These are phyloP conservation scores for Caenorhabditis virilis DNA, from an alignment of 2,888 invertebrate species.

Conservation along the genomic window DNA sequence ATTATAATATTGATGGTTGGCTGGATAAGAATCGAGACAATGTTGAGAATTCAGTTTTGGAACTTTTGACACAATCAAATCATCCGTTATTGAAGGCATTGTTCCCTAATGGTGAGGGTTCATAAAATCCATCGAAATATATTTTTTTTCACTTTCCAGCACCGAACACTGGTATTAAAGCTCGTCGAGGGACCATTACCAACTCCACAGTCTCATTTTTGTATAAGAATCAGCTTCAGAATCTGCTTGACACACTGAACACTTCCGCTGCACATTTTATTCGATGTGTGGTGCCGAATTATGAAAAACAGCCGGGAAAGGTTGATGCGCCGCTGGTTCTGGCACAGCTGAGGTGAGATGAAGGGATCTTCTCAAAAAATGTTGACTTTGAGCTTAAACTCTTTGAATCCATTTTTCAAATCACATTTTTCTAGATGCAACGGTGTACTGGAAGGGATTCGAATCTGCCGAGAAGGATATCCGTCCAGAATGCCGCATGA, in stretches of 20 bases:
- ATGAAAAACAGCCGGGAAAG: slow-evolving; percentile 58
- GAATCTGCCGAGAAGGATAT: slow-evolving; percentile 98
- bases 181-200: slow-evolving; percentile 44
- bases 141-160: too few species aligned
- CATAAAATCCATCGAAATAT: too few species aligned
- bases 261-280: slow-evolving; percentile 66
- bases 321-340: slow-evolving; percentile 61
- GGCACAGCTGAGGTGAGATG: slow-evolving; percentile 56
- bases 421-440: slow-evolving; percentile 82
- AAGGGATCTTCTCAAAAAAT: background rate
- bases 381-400: too few species aligned
- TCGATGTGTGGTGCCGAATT: slow-evolving; percentile 69
- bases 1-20: slow-evolving; percentile 71
- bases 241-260: slow-evolving; percentile 64
- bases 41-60: slow-evolving; percentile 66
- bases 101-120: too few species aligned
- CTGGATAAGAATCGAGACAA: slow-evolving; percentile 70
- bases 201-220: slow-evolving; percentile 46
- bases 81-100: slow-evolving; percentile 54
- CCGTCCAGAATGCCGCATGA: slow-evolving; percentile 99
- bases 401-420: background rate
- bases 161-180: slow-evolving; percentile 19
- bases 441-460: slow-evolving; percentile 99
- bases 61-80: slow-evolving; percentile 55
- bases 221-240: slow-evolving; percentile 60